Evolutionary conservation across 1,140 invertebrate species (phyloP), one percentile per base, ranked within the genome.

Genomic region (Eumaeus atala): DNA sequence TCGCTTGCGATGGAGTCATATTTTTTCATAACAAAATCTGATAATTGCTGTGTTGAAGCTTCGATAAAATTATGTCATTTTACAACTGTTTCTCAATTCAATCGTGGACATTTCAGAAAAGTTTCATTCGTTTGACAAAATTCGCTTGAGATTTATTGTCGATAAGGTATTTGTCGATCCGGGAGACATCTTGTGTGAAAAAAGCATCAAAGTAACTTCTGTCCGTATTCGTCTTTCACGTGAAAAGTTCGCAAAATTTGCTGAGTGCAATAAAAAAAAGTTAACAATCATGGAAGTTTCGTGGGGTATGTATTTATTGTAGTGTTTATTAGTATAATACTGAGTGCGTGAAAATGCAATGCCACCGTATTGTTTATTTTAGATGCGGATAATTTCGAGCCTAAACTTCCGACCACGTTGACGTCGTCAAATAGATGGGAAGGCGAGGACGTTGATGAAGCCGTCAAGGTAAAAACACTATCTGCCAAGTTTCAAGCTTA

Each of bases 391-490:
- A 85, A 87, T 70, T 88, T 88, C 72, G 87, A 87, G 72, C 87
- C 84, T 52, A 83, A 84, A 80, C 73, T 87, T 52, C 80, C 81
- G 66, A 84, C 83, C 77, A 85, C 83, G 79, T 80, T 86, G 83
- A 77, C 84, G 56, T 68, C 66, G 59, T 82, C 84, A 44, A 93
- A 95, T 83, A 95, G 93, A 90, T 96, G 95, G 95, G 93, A 94
- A 80, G 95, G 94, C 52, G 95, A 96, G 79, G 95, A 96, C 77
- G 94, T 95, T 67, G 93, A 94, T 57, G 94, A 95, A 54, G 92
- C 93, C 59, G 92, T 96, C 59, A 95, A 96, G 91, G 95, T 96
- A 89, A 74, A 44, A 18, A 21, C 56, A 66, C 38, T 51, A 49
- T 51, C 51, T 81, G 83, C 80, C 79, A 86, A 83, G 34, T 35